Base-by-base conservation (phyloP, 2,888 invertebrate species). In the Alsophila aescularia region DNA sequence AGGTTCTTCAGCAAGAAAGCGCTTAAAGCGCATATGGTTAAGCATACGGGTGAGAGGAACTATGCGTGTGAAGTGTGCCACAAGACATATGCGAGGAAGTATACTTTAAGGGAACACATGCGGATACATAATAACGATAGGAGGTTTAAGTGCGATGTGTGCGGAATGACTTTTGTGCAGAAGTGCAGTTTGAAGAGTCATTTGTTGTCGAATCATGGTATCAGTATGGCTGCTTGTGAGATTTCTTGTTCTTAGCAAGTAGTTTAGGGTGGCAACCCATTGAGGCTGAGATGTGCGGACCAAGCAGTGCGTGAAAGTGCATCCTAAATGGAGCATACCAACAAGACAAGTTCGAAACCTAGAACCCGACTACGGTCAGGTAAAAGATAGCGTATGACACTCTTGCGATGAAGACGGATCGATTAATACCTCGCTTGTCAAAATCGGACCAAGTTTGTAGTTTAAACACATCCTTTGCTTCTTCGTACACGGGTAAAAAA, bases 1-100 rank as follows among this genome's bases (percentile, higher is more conserved):
- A 74, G 86, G 41, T 93, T 93, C 49, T 92, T 92, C 60, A 92
- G 90, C 49, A 90, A 90, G n/a, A 92, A 92, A 58, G 90, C 90
- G 0, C 73, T 93, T 0, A 92, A 91, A 47, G 90, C 87, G 0
- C 92, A 92, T 37, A 92, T 92, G 90, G 69, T 92, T 0, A 89
- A 89, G 29, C 92, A 92, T 55, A 89, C 86, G 0, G 92, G 92
- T 0, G 88, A 87, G 27, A 67, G 81, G 1, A 83, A 77, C 13
- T 87, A 81, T 31, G 63, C 73, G 0, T 90, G 90, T 44, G 78
- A 76, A 1, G 70, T 89, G 0, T 90, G 90, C 21, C 70, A 79
- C 2, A 89, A 89, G 58, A 74, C 89, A 0, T 92, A 91, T 44
- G 89, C 87, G 0, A 77, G 86, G 51, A 84, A 85, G 14, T 83